Base-by-base conservation (phyloP, 2,113 vertebrate species). In the Takifugu flavidus region DNA sequence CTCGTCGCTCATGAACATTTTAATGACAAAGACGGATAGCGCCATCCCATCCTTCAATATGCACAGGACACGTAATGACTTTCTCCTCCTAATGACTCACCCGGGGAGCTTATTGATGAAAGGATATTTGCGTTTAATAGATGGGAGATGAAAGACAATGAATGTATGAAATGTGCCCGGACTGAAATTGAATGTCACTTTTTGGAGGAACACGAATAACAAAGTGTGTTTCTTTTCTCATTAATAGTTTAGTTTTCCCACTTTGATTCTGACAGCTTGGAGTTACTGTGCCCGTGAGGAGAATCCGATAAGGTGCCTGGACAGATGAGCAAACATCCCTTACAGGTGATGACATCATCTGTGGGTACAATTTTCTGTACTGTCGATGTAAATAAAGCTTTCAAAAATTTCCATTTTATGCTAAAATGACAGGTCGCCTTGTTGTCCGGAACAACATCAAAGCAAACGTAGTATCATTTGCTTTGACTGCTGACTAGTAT, bases 61-160 rank as follows among this genome's bases (percentile, higher is more conserved):
- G 52, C 67, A 54, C 49, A 60, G 60, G 71, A 74, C 67, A 78
- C 56, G 62, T 70, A 64, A 82, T 80, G 67, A 63, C 74, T 70
- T 72, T 64, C 39, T 72, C 58, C 47, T 56, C 8, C 49, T 78
- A 80, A 77, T 71, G 72, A 75, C 63, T 74, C 74, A 70, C 54
- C 61, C 59, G 49, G 70, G 14, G 62, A 71, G 71, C 12, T 5
- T 52, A 56, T 15, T 80, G 58, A 78, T 72, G 69, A 70, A 76
- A 67, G 65, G 66, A 53, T 64, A 57, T 70, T 79, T 69, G 50
- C 28, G 27, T 55, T 13, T 59, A 70, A 67, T 70, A 72, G 62
- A 77, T 64, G 42, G 59, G 56, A 72, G 31, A 75, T 75, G 74
- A 71, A 71, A 68, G 39, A 55, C 42, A 58, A 72, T 61, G 31